Conservation (phyloP, 2,888 invertebrate species). For the Ramazzottius varieornatus region DNA sequence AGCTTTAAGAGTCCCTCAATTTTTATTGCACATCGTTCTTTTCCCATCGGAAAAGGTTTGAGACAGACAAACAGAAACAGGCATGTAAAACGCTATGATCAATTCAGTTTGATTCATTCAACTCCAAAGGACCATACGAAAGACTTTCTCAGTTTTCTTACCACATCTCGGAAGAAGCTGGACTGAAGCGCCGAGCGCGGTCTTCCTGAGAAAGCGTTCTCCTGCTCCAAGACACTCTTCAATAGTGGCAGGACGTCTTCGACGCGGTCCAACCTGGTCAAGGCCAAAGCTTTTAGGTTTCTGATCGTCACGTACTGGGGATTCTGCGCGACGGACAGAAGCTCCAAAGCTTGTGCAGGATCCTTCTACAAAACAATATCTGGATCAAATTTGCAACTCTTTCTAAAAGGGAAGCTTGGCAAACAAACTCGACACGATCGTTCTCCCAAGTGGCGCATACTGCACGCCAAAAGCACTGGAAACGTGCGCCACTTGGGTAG, state of each 20-base stretch:
- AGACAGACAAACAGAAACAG: no score
- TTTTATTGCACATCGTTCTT: no score
- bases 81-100: neutral
- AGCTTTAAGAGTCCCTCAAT: no score
- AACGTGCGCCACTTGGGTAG: no score
- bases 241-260: neutral
- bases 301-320: neutral
- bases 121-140: no score
- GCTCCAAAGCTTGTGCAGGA: neutral
- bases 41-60: no score
- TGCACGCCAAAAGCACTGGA: no score
- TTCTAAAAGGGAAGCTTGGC: no score
- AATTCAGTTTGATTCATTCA: neutral
- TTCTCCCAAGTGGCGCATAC: no score
- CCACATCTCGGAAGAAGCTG: neutral
- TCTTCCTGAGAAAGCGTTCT: neutral
- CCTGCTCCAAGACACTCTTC: neutral
- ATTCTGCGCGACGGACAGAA: neutral
- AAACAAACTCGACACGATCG: no score
- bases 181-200: neutral
- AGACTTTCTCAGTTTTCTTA: no score
- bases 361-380: neutral
- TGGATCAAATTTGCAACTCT: no score
- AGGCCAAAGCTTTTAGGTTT: neutral
- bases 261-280: neutral